Evolutionary conservation across 2,113 vertebrate genomes (phyloP).

Genomic region (Hiodon alosoides): DNA sequence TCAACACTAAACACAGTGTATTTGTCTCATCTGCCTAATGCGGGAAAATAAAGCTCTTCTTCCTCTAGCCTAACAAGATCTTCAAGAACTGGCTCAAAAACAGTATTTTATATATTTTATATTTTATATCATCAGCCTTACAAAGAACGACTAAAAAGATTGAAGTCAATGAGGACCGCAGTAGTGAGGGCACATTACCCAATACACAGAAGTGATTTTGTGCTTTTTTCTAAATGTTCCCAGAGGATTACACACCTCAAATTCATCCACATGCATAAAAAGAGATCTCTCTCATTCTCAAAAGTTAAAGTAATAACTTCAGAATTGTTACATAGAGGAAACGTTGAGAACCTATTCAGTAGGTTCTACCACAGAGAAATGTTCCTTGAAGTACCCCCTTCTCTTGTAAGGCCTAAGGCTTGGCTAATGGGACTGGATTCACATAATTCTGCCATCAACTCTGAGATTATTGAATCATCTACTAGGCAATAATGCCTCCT

Average conservation of each 20-base stretch:
- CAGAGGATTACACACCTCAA: constrained; percentile 21
- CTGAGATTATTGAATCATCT: too few species aligned
- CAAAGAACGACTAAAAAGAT: constrained; percentile 2
- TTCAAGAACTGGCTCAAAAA: neutral
- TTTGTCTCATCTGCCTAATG: neutral
- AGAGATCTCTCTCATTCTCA: neutral
- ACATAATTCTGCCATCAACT: too few species aligned
- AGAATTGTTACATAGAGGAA: constrained; percentile 25
- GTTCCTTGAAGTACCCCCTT: constrained; percentile 25
- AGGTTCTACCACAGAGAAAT: constrained; percentile 27
- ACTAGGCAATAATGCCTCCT: too few species aligned
- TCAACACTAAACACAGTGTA: constrained; percentile 18
- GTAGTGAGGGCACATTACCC: neutral
- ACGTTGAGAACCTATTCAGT: constrained; percentile 24
- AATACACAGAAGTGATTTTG: constrained; percentile 9
- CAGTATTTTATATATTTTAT: neutral
- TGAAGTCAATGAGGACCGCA: neutral
- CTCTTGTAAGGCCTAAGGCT: constrained; percentile 14
- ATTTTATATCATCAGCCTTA: neutral
- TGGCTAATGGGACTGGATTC: too few species aligned
- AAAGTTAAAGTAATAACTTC: constrained; percentile 21
- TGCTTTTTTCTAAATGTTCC: constrained; percentile 10
- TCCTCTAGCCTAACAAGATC: constrained; percentile 15
- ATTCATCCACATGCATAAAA: constrained; percentile 12
- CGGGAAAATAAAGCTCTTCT: constrained; percentile 6